phyloP scores from a whole-genome alignment of 2,888 invertebrate species.

The Orchestes rusci region DNA sequence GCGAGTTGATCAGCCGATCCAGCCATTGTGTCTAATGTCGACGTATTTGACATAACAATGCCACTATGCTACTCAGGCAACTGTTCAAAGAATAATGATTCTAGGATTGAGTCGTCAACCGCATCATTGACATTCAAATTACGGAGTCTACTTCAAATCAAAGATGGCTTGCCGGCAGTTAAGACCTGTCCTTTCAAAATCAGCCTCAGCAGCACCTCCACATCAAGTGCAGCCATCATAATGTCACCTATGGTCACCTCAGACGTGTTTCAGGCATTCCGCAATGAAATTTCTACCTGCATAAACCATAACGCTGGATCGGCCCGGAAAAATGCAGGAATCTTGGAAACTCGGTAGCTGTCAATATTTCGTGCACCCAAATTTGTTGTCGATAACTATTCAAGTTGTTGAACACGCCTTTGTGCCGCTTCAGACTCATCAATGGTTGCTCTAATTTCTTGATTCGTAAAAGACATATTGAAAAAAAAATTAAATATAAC shows the following conservation, averaged over 20 bases:
- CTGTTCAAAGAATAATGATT: conserved; percentile 8
- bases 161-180: conserved; percentile 11
- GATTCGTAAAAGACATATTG: not conserved
- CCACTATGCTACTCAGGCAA: conserved; percentile 10
- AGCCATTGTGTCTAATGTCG: conserved; percentile 8
- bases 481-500: not conserved
- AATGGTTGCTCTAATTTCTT: not conserved
- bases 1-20: conserved; percentile 11
- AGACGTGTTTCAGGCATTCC: conserved; percentile 8
- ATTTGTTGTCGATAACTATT: conserved; percentile 2
- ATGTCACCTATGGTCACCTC: conserved; percentile 12
- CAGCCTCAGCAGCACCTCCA: conserved; percentile 4
- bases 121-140: conserved; percentile 1
- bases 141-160: conserved; percentile 10
- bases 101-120: conserved; percentile 10
- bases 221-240: conserved; percentile 4
- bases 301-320: conserved; percentile 15
- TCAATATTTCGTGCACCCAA: not conserved
- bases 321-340: conserved; percentile 10
- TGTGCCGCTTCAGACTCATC: conserved; percentile 12
- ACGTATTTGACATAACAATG: conserved; percentile 11
- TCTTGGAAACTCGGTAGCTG: conserved; percentile 6
- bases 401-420: conserved; percentile 5
- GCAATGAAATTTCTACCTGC: conserved; percentile 10
- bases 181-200: conserved; percentile 5